phyloP scores from a whole-genome alignment of 2,797 vertebrate genomes.

The Tokudaia muenninki region DNA sequence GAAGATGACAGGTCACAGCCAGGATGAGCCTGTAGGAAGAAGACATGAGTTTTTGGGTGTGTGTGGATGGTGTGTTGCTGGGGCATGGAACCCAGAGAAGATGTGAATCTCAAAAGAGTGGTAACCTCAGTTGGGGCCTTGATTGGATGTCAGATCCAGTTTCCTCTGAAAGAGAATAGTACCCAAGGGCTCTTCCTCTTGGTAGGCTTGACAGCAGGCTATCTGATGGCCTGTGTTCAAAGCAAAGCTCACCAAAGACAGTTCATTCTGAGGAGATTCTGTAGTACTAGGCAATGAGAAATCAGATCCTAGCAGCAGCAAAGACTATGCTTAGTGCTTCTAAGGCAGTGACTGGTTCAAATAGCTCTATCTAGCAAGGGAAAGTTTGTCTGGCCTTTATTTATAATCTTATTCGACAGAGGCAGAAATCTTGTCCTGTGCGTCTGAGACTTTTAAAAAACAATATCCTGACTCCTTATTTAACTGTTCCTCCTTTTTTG shows the following conservation, averaged over 20 bases:
- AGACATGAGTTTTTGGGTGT: background rate
- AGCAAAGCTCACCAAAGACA: background rate
- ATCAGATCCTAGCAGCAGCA: background rate
- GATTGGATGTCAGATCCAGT: background rate
- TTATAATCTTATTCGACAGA: background rate
- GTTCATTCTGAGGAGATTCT: background rate
- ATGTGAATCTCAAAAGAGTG: background rate
- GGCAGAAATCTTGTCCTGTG: background rate
- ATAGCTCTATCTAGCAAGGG: background rate
- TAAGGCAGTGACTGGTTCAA: background rate
- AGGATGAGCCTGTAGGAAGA: background rate
- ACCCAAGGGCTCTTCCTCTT: background rate
- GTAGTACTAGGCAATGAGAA: background rate
- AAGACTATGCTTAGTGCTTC: background rate
- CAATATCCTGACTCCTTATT: background rate
- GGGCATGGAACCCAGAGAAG: background rate
- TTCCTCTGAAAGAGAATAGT: background rate
- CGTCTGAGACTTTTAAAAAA: background rate
- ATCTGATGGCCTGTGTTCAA: conserved; percentile 9
- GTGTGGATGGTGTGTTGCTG: background rate
- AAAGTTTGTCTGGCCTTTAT: background rate
- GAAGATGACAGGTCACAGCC: conserved; percentile 2
- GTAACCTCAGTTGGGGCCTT: too few relatives aligned
- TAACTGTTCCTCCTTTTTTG: background rate
- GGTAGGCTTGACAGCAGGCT: background rate